Evolutionary conservation across 2,888 invertebrate species (phyloP).

Genomic region (Caenorhabditis virilis): DNA sequence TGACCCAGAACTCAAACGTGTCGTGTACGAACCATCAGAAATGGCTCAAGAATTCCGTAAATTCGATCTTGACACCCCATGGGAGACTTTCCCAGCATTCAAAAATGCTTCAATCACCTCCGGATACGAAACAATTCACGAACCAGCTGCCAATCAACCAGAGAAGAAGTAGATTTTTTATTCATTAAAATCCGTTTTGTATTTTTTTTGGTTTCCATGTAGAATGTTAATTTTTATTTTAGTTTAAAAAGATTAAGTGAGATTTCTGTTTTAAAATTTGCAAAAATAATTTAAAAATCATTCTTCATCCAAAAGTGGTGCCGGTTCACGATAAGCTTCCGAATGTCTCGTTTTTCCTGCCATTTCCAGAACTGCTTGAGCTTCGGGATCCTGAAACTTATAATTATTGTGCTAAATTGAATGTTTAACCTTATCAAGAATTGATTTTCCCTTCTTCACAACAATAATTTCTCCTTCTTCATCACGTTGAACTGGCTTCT

Average conservation of each 20-base stretch:
- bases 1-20: slow-evolving; percentile 93
- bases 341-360: slow-evolving; percentile 82
- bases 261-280: not conserved
- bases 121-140: slow-evolving; percentile 47
- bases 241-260: slow-evolving; percentile 1
- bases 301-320: slow-evolving; percentile 50
- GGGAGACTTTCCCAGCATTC: slow-evolving; percentile 90
- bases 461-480: slow-evolving; percentile 34
- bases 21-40: slow-evolving; percentile 94
- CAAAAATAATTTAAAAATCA: not conserved
- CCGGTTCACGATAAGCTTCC: slow-evolving; percentile 77
- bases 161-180: slow-evolving; percentile 10
- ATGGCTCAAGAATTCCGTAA: slow-evolving; percentile 95
- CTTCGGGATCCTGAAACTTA: slow-evolving; percentile 76
- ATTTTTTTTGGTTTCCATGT: not conserved
- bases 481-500: slow-evolving; percentile 39
- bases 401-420: not conserved
- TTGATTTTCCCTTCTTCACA: slow-evolving; percentile 28
- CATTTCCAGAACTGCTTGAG: slow-evolving; percentile 83
- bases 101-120: slow-evolving; percentile 56
- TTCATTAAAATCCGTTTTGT: not conserved
- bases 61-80: slow-evolving; percentile 93
- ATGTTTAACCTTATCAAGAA: slow-evolving; percentile 46
- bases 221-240: not conserved
- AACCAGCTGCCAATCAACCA: slow-evolving; percentile 11